A percentile compares a stretch with the other conserved stretches of the same genome.
Evolutionary conservation across 2,113 vertebrate genomes (phyloP).

Genomic region (Clupea harengus): DNA sequence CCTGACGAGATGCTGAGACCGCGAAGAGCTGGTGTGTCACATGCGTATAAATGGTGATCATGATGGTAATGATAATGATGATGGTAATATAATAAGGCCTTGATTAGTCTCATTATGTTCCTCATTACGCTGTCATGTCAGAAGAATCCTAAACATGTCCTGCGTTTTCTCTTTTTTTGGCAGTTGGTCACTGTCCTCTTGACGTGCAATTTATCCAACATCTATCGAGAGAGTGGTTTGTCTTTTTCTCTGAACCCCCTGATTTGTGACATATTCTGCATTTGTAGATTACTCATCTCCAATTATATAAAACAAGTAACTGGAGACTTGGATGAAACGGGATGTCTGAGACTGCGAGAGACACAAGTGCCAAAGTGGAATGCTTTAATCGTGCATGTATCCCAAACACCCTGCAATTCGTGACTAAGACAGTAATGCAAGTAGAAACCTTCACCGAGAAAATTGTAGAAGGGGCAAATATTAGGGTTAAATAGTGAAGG

Average conservation of each 20-base stretch:
- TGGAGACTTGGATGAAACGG: neutral
- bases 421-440: neutral
- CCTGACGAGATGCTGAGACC: constrained; percentile 36
- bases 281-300: constrained; percentile 1
- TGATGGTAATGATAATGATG: constrained; percentile 60
- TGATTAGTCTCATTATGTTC: constrained; percentile 53
- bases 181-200: neutral
- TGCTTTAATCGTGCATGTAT: neutral
- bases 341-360: neutral
- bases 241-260: constrained; percentile 7
- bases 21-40: constrained; percentile 40
- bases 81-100: constrained; percentile 62
- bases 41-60: constrained; percentile 59
- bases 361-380: neutral
- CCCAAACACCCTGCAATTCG: neutral
- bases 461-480: too few species aligned
- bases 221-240: constrained; percentile 7
- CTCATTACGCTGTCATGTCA: constrained; percentile 48
- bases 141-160: constrained; percentile 59
- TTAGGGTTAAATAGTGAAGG: neutral
- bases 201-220: constrained; percentile 11
- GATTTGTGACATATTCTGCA: neutral
- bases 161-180: constrained; percentile 6
- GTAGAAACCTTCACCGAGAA: neutral
- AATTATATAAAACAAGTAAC: neutral